Base-by-base conservation (phyloP, 2,888 invertebrate species). In the Caenorhabditis angaria region DNA sequence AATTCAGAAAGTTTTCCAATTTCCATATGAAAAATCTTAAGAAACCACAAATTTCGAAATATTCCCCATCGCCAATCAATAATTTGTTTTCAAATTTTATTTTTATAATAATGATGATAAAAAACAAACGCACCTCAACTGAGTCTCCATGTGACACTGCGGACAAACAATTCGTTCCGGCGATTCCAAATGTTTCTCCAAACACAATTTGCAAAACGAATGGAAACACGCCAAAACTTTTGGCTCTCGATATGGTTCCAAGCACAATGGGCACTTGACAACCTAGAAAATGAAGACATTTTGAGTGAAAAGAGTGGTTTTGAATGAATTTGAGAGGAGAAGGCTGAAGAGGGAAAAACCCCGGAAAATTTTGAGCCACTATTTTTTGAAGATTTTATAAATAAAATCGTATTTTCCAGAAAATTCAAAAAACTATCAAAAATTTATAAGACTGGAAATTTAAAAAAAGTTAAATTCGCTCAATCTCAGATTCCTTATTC, bases 211-310 rank as follows among this genome's bases (percentile, higher is more conserved):
- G 90, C 94, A 94, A 89, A 93, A 93, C 20, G 93, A 92, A 90
- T 94, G 94, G 92, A 92, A 90, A 72, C 93, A 93, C 88, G 92
- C 91, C 84, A 93, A 90, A 83, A 93, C 92, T 90, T 92, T 92
- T 25, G 92, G 92, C 86, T 92, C 91, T 84, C 91, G 90, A 88
- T 91, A 92, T 59, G 92, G 91, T 88, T 93, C 93, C 55, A 74
- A 69, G 75, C 85, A 85, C 62, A 86, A 65, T 60, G 78, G 74
- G 73, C 82, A 82, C 79, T 80, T 79, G 68, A 81, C 70, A 55
- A 68, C 66, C 81, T 81, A 74, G 22, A 81, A 78, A 64, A 50
- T 32, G 10, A 22, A 8, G n/a, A 50, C 8, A 22, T 24, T 50
- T 50, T 50, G 24, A 18, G 5, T 20, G 22, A 18, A 22, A 22